Percentiles rank a stretch among this genome's conserved stretches.
These are phyloP conservation scores for Bombus fervidus DNA, from an alignment of 1,140 invertebrate genomes.

Conservation along the genomic window DNA sequence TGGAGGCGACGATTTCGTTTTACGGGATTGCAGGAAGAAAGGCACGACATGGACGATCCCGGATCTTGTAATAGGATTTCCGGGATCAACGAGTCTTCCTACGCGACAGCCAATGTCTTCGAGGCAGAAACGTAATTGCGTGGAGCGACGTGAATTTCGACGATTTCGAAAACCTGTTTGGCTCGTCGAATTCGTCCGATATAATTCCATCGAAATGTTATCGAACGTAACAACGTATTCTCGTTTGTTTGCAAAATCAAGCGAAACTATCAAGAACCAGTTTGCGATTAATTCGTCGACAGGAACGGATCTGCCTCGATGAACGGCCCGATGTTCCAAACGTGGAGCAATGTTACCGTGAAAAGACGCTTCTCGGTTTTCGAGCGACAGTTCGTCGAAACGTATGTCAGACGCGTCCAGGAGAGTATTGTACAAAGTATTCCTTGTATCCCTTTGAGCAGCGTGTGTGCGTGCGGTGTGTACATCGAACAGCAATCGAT, in stretches of 20 bases:
- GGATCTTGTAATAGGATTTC: constrained; percentile 63
- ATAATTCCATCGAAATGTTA: background rate
- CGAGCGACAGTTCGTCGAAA: constrained; percentile 55
- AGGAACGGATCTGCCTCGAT: constrained; percentile 16
- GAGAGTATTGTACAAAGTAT: constrained; percentile 66
- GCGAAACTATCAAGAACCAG: background rate
- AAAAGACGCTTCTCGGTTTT: constrained; percentile 47
- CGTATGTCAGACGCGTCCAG: constrained; percentile 54
- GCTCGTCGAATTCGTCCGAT: background rate
- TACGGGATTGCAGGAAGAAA: constrained; percentile 46
- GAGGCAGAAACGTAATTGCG: constrained; percentile 31
- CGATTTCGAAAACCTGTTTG: background rate
- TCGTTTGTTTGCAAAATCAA: background rate
- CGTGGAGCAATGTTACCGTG: background rate
- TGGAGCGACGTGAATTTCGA: background rate
- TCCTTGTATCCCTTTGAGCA: constrained; percentile 48
- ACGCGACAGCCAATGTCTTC: constrained; percentile 18
- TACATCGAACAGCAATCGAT: constrained; percentile 36
- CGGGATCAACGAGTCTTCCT: constrained; percentile 46
- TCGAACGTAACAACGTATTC: background rate
- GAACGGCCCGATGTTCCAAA: constrained; percentile 26
- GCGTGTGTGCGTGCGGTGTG: background rate
- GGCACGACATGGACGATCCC: constrained; percentile 29
- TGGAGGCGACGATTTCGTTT: constrained; percentile 62
- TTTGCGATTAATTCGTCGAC: background rate